Conservation (phyloP, 2,113 vertebrate genomes). For the Hyperopisus bebe region DNA sequence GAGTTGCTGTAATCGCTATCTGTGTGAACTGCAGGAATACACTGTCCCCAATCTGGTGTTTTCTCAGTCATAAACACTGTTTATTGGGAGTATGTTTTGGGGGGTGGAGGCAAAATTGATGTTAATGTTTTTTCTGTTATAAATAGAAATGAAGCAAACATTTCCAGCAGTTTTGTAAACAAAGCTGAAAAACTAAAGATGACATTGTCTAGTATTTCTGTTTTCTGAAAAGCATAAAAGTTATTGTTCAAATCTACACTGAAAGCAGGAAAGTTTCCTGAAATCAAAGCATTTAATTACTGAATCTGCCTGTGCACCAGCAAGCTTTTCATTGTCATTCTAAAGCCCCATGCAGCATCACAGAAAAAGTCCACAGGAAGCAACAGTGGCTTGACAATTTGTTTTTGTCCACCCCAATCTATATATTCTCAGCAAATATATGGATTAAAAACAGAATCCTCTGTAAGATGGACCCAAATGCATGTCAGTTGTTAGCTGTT, state of each 20-base stretch:
- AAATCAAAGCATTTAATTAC: not conserved
- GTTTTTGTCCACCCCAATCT: not conserved
- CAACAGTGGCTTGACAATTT: not conserved
- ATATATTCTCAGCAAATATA: not conserved
- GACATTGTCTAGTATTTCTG: not conserved
- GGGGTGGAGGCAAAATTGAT: not conserved
- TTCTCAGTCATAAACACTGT: not conserved
- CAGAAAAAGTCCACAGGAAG: not conserved
- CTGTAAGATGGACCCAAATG: not conserved
- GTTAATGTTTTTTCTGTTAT: not conserved
- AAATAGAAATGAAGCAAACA: not conserved
- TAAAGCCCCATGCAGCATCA: not conserved
- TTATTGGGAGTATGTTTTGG: not conserved
- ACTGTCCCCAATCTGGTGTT: conserved; percentile 20
- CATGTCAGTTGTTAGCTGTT: not conserved
- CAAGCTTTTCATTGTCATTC: not conserved
- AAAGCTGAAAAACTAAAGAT: not conserved
- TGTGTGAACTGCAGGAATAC: not conserved
- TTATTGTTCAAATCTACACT: not conserved
- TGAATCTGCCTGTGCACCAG: not conserved
- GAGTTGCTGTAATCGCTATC: conserved; percentile 41
- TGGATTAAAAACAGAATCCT: not conserved
- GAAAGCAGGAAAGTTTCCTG: not conserved
- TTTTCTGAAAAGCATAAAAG: not conserved
- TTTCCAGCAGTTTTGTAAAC: not conserved